phyloP scores from a whole-genome alignment of 1,140 invertebrate species.

The Drosophila lacertosa region DNA sequence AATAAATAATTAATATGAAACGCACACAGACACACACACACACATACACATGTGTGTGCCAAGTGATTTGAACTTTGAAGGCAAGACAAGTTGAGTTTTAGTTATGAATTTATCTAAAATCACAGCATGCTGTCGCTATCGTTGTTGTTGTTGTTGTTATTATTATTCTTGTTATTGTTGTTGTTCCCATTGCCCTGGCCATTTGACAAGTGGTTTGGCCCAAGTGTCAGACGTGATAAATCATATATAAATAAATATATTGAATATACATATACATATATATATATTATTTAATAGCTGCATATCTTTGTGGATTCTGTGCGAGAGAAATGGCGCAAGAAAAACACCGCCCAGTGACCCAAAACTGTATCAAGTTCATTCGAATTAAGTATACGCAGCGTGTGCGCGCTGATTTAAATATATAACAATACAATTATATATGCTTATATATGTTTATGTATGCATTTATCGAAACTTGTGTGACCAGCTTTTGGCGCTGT shows the following conservation, averaged over 20 bases:
- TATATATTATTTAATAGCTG: slow-evolving; percentile 15
- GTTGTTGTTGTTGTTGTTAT: slow-evolving; percentile 39
- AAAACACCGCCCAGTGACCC: slow-evolving; percentile 29
- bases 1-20: slow-evolving; percentile 79
- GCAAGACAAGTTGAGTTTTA: slow-evolving; percentile 78
- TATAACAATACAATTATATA: too few relatives aligned
- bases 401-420: background rate
- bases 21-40: slow-evolving; percentile 28
- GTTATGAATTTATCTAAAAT: slow-evolving; percentile 83
- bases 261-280: too few relatives aligned
- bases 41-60: slow-evolving; percentile 27
- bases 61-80: slow-evolving; percentile 83
- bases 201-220: slow-evolving; percentile 81
- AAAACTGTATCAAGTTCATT: slow-evolving; percentile 20
- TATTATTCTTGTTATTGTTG: slow-evolving; percentile 48
- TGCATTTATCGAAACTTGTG: background rate
- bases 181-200: slow-evolving; percentile 39
- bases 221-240: slow-evolving; percentile 81
- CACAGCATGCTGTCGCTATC: slow-evolving; percentile 74
- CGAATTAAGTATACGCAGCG: slow-evolving; percentile 27
- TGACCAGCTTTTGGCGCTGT: background rate
- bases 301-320: slow-evolving; percentile 1
- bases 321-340: slow-evolving; percentile 40
- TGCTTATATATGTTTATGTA: background rate
- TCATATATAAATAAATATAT: slow-evolving; percentile 50